These are phyloP conservation scores for Arvicanthis niloticus DNA, from an alignment of 2,113 vertebrate genomes.

Conservation along the genomic window DNA sequence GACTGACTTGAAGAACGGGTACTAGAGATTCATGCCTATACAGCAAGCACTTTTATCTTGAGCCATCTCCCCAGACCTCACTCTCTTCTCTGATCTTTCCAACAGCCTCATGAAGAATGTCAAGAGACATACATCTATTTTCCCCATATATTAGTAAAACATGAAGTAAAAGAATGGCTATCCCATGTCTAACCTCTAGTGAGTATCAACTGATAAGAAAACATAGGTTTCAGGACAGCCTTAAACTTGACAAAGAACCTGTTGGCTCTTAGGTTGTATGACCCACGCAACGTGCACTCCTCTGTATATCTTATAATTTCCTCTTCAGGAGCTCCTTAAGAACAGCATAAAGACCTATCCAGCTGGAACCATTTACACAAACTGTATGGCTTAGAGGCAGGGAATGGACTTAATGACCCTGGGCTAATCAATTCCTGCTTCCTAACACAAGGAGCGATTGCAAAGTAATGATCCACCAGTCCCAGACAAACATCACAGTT, in stretches of 20 bases:
- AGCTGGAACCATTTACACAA: slow-evolving; percentile 83
- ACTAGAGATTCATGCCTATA: background rate
- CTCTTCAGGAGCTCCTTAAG: slow-evolving; percentile 79
- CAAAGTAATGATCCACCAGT: slow-evolving; percentile 82
- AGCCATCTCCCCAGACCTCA: background rate
- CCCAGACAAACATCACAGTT: slow-evolving; percentile 83
- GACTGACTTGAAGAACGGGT: background rate
- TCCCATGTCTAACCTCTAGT: background rate
- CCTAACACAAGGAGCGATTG: slow-evolving; percentile 84
- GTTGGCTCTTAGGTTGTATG: slow-evolving; percentile 48
- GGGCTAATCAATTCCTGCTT: slow-evolving; percentile 83
- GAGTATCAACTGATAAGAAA: background rate
- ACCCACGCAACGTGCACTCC: slow-evolving; percentile 41
- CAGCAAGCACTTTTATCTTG: background rate
- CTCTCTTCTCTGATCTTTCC: background rate
- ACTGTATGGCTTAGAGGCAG: slow-evolving; percentile 80
- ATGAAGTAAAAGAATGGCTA: slow-evolving; percentile 3
- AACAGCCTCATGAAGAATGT: background rate
- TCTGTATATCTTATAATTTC: slow-evolving; percentile 76
- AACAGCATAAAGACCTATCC: slow-evolving; percentile 78
- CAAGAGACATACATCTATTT: background rate
- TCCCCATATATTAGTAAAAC: background rate
- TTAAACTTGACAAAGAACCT: slow-evolving; percentile 66
- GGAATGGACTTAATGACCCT: slow-evolving; percentile 83
- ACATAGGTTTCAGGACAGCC: slow-evolving; percentile 12